Evolutionary conservation across 2,888 invertebrate species (phyloP).

Genomic region (Diplazon laetatorius): DNA sequence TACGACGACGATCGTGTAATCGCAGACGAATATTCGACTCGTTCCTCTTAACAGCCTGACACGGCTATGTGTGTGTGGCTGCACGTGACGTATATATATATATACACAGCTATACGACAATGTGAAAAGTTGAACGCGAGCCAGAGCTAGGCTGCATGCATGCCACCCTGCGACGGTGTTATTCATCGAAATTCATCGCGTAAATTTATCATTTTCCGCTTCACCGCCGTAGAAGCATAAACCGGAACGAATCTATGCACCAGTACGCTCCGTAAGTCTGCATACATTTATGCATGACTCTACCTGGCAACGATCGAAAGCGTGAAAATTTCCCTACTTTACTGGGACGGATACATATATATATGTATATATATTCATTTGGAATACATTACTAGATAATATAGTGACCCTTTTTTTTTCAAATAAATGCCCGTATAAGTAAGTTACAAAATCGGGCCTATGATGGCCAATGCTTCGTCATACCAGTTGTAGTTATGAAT

Average conservation of each 20-base stretch:
- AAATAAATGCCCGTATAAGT: constrained; percentile 13
- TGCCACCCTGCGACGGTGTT: constrained; percentile 41
- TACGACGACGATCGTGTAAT: constrained; percentile 31
- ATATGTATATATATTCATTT: constrained; percentile 32
- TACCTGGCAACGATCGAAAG: constrained; percentile 37
- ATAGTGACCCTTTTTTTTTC: constrained; percentile 11
- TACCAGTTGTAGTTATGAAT: background rate
- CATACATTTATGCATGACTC: constrained; percentile 30
- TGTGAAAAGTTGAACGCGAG: constrained; percentile 58
- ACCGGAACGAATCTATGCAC: constrained; percentile 54
- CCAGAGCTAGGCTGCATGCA: constrained; percentile 47
- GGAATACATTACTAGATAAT: constrained; percentile 18
- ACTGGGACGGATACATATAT: too few relatives aligned
- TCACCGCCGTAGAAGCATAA: constrained; percentile 54
- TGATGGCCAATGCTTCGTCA: too few relatives aligned
- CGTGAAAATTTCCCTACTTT: constrained; percentile 38
- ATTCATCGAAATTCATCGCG: constrained; percentile 63
- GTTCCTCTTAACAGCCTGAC: constrained; percentile 24
- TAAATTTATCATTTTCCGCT: constrained; percentile 63
- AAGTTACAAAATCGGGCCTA: background rate
- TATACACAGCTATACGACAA: constrained; percentile 17
- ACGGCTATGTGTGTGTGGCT: constrained; percentile 26
- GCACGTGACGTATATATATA: constrained; percentile 7
- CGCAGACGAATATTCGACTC: constrained; percentile 39
- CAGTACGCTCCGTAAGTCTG: constrained; percentile 3